Conservation (phyloP, 2,113 vertebrate species). For the Eulacestoma nigropectus region DNA sequence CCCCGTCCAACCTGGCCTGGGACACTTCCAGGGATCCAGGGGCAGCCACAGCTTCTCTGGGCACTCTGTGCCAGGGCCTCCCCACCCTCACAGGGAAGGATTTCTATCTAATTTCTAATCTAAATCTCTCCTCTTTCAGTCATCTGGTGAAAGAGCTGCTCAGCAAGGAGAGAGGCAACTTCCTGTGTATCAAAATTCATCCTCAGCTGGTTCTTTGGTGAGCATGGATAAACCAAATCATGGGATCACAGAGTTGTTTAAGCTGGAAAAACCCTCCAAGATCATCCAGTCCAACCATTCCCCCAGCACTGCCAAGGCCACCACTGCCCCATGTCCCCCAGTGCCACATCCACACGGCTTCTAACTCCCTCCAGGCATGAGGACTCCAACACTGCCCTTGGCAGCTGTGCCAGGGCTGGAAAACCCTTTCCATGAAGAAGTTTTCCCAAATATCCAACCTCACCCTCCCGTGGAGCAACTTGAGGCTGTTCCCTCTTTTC, state of each 20-base stretch:
- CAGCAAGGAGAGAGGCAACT: background rate
- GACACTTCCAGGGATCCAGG: background rate
- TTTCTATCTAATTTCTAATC: background rate
- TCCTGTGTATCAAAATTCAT: rapidly evolving
- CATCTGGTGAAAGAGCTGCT: background rate
- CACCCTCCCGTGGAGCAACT: background rate
- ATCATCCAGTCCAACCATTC: rapidly evolving
- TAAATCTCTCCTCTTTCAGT: background rate
- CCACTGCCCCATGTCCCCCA: background rate
- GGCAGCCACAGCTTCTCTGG: background rate
- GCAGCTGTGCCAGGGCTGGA: background rate
- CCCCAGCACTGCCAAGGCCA: background rate
- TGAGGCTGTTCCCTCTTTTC: background rate
- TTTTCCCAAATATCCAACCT: background rate
- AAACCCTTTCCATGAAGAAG: background rate
- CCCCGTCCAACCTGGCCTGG: rapidly evolving
- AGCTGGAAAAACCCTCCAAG: background rate
- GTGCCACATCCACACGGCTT: background rate
- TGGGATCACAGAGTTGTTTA: background rate
- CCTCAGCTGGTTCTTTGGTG: background rate
- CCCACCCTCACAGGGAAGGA: rapidly evolving
- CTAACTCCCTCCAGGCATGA: background rate
- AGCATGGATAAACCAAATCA: background rate
- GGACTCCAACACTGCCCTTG: background rate
- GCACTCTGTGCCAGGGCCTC: background rate